phyloP scores from a whole-genome alignment of 2,888 invertebrate genomes.

The Clepsis dumicolana region DNA sequence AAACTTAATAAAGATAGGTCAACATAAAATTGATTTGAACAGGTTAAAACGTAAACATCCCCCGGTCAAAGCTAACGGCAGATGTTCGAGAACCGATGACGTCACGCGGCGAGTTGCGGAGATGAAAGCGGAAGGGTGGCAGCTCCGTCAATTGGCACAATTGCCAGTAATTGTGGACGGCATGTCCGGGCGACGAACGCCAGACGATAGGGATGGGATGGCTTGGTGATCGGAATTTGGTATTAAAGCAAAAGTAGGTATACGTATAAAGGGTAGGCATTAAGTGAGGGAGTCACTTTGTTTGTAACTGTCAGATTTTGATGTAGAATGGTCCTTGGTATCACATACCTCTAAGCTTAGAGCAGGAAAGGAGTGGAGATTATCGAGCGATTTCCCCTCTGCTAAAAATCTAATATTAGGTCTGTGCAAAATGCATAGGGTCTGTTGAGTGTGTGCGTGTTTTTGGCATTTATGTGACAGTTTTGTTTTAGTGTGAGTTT shows the following conservation, averaged over 20 bases:
- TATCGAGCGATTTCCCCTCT: too few species aligned
- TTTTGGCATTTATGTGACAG: too few species aligned
- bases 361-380: too few species aligned
- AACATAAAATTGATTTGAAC: too few species aligned
- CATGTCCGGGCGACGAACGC: conserved; percentile 75
- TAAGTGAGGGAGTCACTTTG: neutral
- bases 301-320: too few species aligned
- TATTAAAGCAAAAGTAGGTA: neutral
- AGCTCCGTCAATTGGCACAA: conserved; percentile 83
- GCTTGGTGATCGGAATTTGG: neutral
- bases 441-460: too few species aligned
- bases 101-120: conserved; percentile 52
- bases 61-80: conserved; percentile 54
- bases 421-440: too few species aligned
- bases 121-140: conserved; percentile 84
- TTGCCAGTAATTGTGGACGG: conserved; percentile 84
- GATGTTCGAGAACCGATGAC: conserved; percentile 64
- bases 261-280: neutral
- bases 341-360: too few species aligned
- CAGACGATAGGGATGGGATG: conserved; percentile 52
- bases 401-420: too few species aligned
- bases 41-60: conserved; percentile 25
- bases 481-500: too few species aligned
- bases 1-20: too few species aligned
- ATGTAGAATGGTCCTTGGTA: too few species aligned